Evolutionary conservation across 2,888 invertebrate genomes (phyloP), one percentile per base, ranked within the genome.

Genomic region (Melanchra persicariae): DNA sequence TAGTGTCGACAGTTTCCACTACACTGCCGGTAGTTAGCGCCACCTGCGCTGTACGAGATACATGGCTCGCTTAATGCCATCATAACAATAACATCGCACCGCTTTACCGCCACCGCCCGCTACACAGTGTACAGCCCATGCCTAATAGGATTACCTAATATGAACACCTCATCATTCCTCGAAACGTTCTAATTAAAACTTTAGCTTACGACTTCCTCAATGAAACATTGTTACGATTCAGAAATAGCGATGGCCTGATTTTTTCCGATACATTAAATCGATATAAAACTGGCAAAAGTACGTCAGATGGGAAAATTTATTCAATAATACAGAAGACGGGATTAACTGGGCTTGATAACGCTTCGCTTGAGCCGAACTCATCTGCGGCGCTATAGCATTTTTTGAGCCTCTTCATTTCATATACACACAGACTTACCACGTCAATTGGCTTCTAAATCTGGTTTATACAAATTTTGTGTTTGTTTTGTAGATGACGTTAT

Each of bases 291-390:
- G 88, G 87, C 85, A 88, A 88, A 90, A 90, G 89, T 88, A 91
- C 88, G 87, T 87, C 85, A 89, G 87, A 82, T 89, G 88, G 82
- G 89, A 90, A 92, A 93, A 92, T 93, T 93, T 94, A 94, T 94
- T 93, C 93, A 93, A 93, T 94, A 93, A 93, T 90, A 92, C 90
- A 90, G 91, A 91, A 94, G 92, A 93, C 90, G 91, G 90, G 92
- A 93, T 93, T 93, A 94, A 91, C 91, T 91, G 91, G 88, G 92
- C 88, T 93, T 90, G 91, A 91, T 93, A 93, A 93, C 93, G 93
- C 92, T 92, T 87, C 90, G 87, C 89, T 92, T 91, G 89, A 93
- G 89, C 91, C 91, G 86, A 89, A 89, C 90, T 93, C 91, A 91
- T 92, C 93, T 89, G 87, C 84, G 86, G 83, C 83, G 91, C 86